Evolutionary conservation across 1,140 invertebrate species (phyloP), one percentile per base, ranked within the genome.

Genomic region (Drosophila quadrilineata): DNA sequence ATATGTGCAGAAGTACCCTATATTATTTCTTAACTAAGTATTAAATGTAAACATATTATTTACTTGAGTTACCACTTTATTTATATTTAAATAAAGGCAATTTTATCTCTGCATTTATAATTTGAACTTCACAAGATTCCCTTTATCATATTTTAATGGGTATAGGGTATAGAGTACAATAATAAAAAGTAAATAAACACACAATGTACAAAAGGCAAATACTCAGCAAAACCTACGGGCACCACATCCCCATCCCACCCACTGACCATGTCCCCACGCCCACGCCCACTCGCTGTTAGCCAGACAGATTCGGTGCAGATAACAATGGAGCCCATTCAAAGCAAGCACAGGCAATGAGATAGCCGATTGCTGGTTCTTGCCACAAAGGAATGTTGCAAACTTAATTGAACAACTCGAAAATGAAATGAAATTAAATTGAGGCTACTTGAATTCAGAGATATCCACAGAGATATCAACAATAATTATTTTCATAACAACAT

Each of bases 371-470:
- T 41, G 53, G 35, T 28, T 21, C 17, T 14, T 28, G 36, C 28
- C 45, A 63, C 66, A 74, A 52, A 63, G 43, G 22, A 65, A 69
- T 74, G 64, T 65, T 46, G 75, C 33, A 49, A 65, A 80, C 64
- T 75, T 80, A 82, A 80, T 80, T 75, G 71, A 82, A 82, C 76
- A 80, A 71, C 67, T 66, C 54, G 66, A 58, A 73, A 64, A 68
- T 65, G 50, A 52, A 75, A 70, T 52, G 74, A 60, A 73, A 59
- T 60, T 65, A 69, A 65, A 53, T 79, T 77, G n/a, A n/a, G n/a
- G n/a, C 62, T 29, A 54, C 38, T 60, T 56, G 43, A 64, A 33
- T 36, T 8, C 9, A 17, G 24, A 6, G 22, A n/a, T n/a, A n/a
- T n/a, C n/a, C n/a, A n/a, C n/a, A n/a, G n/a, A n/a, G n/a, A n/a